A percentile compares a stretch with the other conserved stretches of the same genome.
Evolutionary conservation across 2,113 vertebrate genomes (phyloP).

Genomic region (Thunnus thynnus): DNA sequence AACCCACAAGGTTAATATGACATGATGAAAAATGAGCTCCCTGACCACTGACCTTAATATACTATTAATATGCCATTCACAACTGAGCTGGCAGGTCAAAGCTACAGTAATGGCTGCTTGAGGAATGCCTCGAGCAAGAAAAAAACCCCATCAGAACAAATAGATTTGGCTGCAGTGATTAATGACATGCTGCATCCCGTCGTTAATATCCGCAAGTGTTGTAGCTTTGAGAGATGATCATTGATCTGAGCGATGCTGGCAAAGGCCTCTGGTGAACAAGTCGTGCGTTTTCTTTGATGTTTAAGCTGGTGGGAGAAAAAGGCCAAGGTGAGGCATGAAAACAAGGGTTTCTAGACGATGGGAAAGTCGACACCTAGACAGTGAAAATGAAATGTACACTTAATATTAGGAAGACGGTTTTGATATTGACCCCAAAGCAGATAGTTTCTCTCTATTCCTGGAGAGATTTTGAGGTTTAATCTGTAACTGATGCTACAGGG

Average conservation of each 20-base stretch:
- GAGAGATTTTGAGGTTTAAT: conserved; percentile 11
- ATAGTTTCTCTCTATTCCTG: conserved; percentile 6
- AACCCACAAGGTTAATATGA: conserved; percentile 69
- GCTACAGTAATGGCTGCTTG: conserved; percentile 41
- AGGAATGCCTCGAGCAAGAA: conserved; percentile 22
- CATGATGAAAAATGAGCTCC: conserved; percentile 59
- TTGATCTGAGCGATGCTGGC: conserved; percentile 31
- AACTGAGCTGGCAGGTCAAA: conserved; percentile 43
- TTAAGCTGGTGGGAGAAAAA: conserved; percentile 24
- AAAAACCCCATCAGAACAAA: conserved; percentile 7
- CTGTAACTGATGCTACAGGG: not conserved
- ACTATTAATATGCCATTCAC: conserved; percentile 66
- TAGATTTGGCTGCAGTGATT: conserved; percentile 42
- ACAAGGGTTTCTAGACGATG: conserved; percentile 15
- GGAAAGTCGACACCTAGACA: not conserved
- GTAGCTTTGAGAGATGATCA: conserved; percentile 49
- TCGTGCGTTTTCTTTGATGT: conserved; percentile 35
- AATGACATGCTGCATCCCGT: conserved; percentile 31
- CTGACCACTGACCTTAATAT: conserved; percentile 72
- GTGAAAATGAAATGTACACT: conserved; percentile 9
- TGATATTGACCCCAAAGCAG: not conserved
- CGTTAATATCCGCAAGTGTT: conserved; percentile 40
- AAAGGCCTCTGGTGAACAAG: conserved; percentile 20
- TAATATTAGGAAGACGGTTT: not conserved
- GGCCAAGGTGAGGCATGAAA: conserved; percentile 17